phyloP scores from a whole-genome alignment of 1,140 invertebrate species.

The Bombus terrestris region DNA sequence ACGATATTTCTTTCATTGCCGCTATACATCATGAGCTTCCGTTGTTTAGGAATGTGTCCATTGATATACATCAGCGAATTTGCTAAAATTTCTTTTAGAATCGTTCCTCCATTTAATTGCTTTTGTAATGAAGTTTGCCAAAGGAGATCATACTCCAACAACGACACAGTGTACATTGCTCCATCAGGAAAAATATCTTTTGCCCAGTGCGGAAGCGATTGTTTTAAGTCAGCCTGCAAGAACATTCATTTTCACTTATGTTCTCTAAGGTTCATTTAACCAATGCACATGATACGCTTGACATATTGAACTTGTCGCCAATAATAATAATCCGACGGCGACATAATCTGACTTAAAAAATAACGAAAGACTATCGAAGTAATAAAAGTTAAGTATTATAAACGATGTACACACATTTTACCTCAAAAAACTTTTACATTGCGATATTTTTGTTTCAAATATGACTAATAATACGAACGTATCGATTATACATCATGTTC shows the following conservation, averaged over 20 bases:
- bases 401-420: background rate
- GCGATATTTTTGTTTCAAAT: too few species aligned
- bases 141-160: slow-evolving; percentile 69
- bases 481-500: background rate
- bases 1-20: slow-evolving; percentile 74
- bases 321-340: too few species aligned
- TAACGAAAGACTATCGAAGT: too few species aligned
- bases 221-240: slow-evolving; percentile 64
- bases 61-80: slow-evolving; percentile 60
- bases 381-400: background rate
- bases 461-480: background rate
- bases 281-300: background rate
- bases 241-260: slow-evolving; percentile 25
- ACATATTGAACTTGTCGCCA: too few species aligned
- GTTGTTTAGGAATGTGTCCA: slow-evolving; percentile 9
- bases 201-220: slow-evolving; percentile 70
- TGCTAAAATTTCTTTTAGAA: slow-evolving; percentile 72
- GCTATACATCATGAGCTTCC: slow-evolving; percentile 73
- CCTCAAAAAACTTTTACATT: background rate
- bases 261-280: background rate
- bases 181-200: slow-evolving; percentile 65
- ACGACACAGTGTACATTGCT: slow-evolving; percentile 61
- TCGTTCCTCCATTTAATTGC: slow-evolving; percentile 74
- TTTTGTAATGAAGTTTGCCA: slow-evolving; percentile 69
- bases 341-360: too few species aligned